These are phyloP conservation scores for Irena cyanogastra DNA, from an alignment of 2,113 vertebrate species.

Conservation along the genomic window DNA sequence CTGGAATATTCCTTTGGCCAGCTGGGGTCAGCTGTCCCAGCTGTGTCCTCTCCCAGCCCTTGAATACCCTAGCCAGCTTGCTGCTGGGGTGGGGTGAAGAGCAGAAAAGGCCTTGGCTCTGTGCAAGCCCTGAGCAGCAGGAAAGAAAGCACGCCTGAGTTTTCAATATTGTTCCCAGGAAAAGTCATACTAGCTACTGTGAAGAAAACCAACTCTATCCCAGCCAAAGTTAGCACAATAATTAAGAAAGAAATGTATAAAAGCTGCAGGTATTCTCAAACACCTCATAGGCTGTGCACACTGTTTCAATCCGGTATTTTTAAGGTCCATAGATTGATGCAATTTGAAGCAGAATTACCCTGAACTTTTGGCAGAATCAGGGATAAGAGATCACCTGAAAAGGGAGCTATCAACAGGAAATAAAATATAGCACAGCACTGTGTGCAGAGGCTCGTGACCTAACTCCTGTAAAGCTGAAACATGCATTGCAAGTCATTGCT, in stretches of 20 bases:
- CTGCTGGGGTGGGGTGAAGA: background rate
- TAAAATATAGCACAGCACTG: background rate
- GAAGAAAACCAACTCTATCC: background rate
- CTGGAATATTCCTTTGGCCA: background rate
- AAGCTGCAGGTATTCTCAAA: background rate
- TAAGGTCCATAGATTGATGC: background rate
- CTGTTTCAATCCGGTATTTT: background rate
- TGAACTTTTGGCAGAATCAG: background rate
- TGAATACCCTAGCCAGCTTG: rapidly evolving
- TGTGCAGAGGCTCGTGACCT: background rate
- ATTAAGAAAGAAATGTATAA: background rate
- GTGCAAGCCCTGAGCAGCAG: background rate
- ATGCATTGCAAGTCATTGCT: background rate
- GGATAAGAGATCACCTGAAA: background rate
- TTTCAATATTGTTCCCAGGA: background rate
- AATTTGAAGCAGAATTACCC: background rate
- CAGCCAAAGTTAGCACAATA: background rate
- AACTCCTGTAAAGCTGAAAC: background rate
- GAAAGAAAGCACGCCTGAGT: background rate
- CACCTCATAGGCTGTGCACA: background rate
- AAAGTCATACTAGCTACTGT: background rate
- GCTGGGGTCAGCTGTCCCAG: background rate
- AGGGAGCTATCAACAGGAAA: background rate
- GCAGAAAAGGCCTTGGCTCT: background rate
- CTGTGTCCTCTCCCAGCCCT: background rate